phyloP scores from a whole-genome alignment of 30 jellyfish, hydroid and myxozoan species.

The Pelagia noctiluca region DNA sequence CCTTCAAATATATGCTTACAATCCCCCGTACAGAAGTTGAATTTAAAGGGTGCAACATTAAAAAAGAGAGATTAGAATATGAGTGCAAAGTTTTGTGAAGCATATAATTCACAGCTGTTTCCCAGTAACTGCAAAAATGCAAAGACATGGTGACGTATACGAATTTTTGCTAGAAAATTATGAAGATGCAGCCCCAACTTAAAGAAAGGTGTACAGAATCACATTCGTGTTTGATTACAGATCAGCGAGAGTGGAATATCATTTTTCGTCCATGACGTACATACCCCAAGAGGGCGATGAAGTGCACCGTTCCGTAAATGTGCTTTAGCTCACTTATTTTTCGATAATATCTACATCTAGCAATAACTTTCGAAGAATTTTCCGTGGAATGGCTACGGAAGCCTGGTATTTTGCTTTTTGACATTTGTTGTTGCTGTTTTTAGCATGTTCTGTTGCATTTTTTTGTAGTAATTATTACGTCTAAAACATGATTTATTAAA shows the following conservation, averaged over 20 bases:
- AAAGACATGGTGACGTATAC: no score
- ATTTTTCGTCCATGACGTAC: slow-evolving; percentile 10
- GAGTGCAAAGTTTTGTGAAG: slow-evolving; percentile 19
- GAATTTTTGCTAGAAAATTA: slow-evolving; percentile 27
- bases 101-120: slow-evolving; percentile 4
- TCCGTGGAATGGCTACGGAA: slow-evolving; percentile 39
- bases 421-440: no score
- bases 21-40: not conserved
- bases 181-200: slow-evolving; percentile 40
- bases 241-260: slow-evolving; percentile 47
- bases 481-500: no score
- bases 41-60: not conserved
- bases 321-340: slow-evolving; percentile 28
- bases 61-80: not conserved
- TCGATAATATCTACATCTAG: slow-evolving; percentile 11
- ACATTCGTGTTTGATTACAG: slow-evolving; percentile 15
- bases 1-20: slow-evolving; percentile 9
- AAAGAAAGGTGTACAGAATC: slow-evolving; percentile 13
- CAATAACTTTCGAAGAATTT: slow-evolving; percentile 19
- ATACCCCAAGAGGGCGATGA: not conserved
- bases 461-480: no score
- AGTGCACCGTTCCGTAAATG: slow-evolving; percentile 28
- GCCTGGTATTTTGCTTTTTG: slow-evolving; percentile 25
- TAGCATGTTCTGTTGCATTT: no score
- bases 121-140: not conserved